These are phyloP conservation scores for Salarias fasciatus DNA, from an alignment of 2,797 vertebrate species.

Conservation along the genomic window DNA sequence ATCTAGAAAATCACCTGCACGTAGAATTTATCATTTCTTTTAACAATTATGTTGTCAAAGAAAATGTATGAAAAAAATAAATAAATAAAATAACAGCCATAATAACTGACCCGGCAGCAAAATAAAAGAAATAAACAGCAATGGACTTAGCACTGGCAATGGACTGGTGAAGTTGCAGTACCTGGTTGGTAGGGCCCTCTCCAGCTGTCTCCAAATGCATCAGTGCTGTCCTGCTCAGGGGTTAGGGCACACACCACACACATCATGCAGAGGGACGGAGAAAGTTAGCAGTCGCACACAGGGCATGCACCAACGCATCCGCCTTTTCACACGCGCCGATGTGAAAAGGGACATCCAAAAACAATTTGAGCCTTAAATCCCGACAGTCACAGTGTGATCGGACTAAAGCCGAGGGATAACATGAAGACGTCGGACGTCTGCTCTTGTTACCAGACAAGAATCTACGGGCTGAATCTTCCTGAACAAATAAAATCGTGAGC, in stretches of 20 bases:
- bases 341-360: conserved; percentile 71
- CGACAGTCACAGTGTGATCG: conserved; percentile 52
- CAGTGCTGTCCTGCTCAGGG: conserved; percentile 97
- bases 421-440: no score
- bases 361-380: conserved; percentile 24
- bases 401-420: conserved; percentile 58
- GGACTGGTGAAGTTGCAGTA: conserved; percentile 82
- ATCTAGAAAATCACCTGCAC: not conserved
- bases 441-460: no score
- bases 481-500: no score
- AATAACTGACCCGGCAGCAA: conserved; percentile 59
- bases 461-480: no score
- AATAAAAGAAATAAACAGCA: conserved; percentile 66
- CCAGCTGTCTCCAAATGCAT: conserved; percentile 99
- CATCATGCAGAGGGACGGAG: conserved; percentile 85
- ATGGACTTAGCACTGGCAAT: conserved; percentile 74
- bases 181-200: conserved; percentile 97
- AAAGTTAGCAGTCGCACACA: conserved; percentile 84
- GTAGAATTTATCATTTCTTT: conserved; percentile 4
- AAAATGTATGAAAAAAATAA: conserved; percentile 28
- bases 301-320: conserved; percentile 76
- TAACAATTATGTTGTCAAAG: conserved; percentile 29
- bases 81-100: conserved; percentile 41
- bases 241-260: conserved; percentile 92
- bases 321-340: conserved; percentile 69